phyloP scores from a whole-genome alignment of 2,888 invertebrate species.

The Lithophane socia region DNA sequence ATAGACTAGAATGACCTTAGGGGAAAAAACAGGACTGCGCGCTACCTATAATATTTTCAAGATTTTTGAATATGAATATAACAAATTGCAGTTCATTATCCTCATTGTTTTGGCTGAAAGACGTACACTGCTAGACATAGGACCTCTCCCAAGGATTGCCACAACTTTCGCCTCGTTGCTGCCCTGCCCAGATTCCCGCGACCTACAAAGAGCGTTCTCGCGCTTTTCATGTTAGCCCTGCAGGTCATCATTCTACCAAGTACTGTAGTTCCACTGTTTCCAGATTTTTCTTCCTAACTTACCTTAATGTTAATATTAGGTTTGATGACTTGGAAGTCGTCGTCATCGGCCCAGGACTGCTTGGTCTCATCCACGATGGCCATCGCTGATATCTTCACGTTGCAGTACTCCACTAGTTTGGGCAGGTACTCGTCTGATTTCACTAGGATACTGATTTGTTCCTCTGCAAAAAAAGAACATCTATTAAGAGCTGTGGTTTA shows the following conservation, averaged over 20 bases:
- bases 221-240: too few species aligned
- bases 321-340: constrained; percentile 94
- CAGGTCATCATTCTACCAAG: not conserved
- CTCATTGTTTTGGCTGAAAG: not conserved
- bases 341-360: constrained; percentile 95
- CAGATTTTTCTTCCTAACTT: constrained; percentile 43
- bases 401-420: constrained; percentile 95
- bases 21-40: not conserved
- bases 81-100: not conserved
- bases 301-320: constrained; percentile 93
- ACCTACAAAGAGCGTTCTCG: not conserved
- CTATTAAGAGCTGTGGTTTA: not conserved
- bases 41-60: not conserved
- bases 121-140: not conserved
- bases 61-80: not conserved
- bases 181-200: not conserved
- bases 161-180: not conserved
- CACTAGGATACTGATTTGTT: constrained; percentile 90
- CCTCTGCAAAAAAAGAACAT: constrained; percentile 70
- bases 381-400: constrained; percentile 94
- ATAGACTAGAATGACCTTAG: not conserved
- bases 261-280: not conserved
- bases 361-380: constrained; percentile 95
- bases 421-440: constrained; percentile 93
- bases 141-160: not conserved